Evolutionary conservation across 2,797 vertebrate species (phyloP).

Genomic region (Clamator glandarius): DNA sequence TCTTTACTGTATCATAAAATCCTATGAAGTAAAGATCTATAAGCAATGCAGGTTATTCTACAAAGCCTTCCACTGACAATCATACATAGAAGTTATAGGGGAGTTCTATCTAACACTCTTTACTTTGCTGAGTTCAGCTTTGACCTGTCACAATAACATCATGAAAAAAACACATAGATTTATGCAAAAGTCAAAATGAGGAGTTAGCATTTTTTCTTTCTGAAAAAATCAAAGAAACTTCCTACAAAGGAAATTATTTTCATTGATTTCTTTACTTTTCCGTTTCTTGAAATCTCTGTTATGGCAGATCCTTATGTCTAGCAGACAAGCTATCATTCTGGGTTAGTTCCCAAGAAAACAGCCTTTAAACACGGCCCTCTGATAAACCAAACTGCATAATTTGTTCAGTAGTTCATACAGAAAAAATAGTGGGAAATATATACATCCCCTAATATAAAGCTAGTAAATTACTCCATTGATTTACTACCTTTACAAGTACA

Average conservation of each 20-base stretch:
- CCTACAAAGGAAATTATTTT: background rate
- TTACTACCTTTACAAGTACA: background rate
- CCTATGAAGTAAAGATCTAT: background rate
- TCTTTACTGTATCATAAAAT: background rate
- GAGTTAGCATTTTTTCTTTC: background rate
- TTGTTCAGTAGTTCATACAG: background rate
- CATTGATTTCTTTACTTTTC: background rate
- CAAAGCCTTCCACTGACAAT: background rate
- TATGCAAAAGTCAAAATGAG: background rate
- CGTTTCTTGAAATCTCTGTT: background rate
- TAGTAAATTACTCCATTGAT: background rate
- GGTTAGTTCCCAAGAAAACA: background rate
- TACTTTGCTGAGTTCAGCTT: background rate
- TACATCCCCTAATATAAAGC: background rate
- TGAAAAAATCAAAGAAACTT: background rate
- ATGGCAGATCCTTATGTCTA: background rate
- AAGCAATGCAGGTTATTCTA: background rate
- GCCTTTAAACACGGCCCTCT: background rate
- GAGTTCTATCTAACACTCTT: background rate
- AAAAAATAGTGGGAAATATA: background rate
- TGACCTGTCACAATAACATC: background rate
- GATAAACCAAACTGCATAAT: background rate
- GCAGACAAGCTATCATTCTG: background rate
- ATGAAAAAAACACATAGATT: background rate
- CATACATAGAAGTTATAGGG: background rate